Evolutionary conservation across 2,113 vertebrate species (phyloP), one percentile per base, ranked within the genome.

Genomic region (Lycocorax pyrrhopterus): DNA sequence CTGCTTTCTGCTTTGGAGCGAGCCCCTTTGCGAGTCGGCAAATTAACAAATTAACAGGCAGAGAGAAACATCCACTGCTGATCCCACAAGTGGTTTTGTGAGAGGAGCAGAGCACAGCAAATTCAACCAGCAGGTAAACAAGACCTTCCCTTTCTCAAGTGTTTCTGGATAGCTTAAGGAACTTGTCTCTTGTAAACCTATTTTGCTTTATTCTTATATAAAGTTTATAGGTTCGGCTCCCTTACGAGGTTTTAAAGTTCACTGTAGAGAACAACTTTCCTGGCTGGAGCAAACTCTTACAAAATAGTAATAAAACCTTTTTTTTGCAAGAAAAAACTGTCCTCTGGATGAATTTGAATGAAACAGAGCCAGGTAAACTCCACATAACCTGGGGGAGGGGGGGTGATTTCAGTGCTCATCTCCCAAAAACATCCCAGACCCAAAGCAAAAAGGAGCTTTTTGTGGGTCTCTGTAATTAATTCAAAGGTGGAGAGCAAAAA

Each of bases 151-250:
- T 43, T 82, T 43, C 72, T 56, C 47, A 68, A 76, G 44, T 62
- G 76, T 39, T 93, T 87, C 83, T 93, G 86, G 60, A 75, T 10
- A 77, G n/a, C 72, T 84, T 72, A 62, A 87, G 83, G 58, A 92
- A 84, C 88, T 90, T 37, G n/a, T 47, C 44, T 92, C 73, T 60
- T 87, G 58, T 84, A 93, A 94, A 90, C n/a, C 58, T 69, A 87
- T 81, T 92, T 81, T 26, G 43, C 46, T 90, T 96, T 58, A 62
- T 68, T 93, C 69, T 68, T 87, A 63, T 49, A 90, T 86, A 77
- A 92, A 92, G 20, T 94, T 95, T 94, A 93, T 56, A 80, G 49
- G 60, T 53, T 92, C 72, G 64, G 85, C 79, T 93, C 77, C 87
- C 85, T 88, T 63, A 84, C 0, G 2, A 82, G 46, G 30, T 58